Percentiles rank a stretch among this genome's conserved stretches.
Evolutionary conservation across 2,113 vertebrate species (phyloP).

Genomic region (Microtus oregoni): DNA sequence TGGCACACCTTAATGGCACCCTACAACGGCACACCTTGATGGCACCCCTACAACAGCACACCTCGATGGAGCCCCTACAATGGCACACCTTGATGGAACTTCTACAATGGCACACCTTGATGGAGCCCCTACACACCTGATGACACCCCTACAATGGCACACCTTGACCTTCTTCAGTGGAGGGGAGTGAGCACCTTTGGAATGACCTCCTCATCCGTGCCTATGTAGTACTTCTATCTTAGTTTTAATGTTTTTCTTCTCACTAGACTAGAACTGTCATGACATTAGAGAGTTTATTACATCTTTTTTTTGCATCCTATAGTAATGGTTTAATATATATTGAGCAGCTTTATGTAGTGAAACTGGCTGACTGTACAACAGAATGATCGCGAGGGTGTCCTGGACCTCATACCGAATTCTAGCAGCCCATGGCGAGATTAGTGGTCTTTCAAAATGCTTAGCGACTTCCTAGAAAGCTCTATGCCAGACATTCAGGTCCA

Average conservation of each 20-base stretch:
- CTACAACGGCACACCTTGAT: too few relatives aligned
- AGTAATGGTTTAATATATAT: slow-evolving; percentile 16
- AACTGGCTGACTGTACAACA: not conserved
- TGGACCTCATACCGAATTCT: not conserved
- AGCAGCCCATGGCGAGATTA: not conserved
- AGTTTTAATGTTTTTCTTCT: not conserved
- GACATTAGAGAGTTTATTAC: not conserved
- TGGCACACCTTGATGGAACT: rapidly evolving
- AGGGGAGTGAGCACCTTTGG: not conserved
- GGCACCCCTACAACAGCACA: too few relatives aligned
- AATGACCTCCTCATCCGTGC: not conserved
- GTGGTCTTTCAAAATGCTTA: slow-evolving; percentile 12
- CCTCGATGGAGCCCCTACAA: too few relatives aligned
- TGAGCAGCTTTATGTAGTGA: not conserved
- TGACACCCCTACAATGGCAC: not conserved
- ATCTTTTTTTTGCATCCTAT: not conserved
- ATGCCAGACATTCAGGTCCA: not conserved
- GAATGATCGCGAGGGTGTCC: not conserved
- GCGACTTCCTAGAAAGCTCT: not conserved
- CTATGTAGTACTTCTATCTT: not conserved
- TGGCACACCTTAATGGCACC: not conserved
- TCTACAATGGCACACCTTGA: too few relatives aligned
- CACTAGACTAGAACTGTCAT: not conserved
- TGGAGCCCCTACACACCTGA: too few relatives aligned
- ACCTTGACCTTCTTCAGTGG: not conserved